Evolutionary conservation across 2,797 vertebrate genomes (phyloP), one percentile per base, ranked within the genome.

Genomic region (Peromyscus attwateri): DNA sequence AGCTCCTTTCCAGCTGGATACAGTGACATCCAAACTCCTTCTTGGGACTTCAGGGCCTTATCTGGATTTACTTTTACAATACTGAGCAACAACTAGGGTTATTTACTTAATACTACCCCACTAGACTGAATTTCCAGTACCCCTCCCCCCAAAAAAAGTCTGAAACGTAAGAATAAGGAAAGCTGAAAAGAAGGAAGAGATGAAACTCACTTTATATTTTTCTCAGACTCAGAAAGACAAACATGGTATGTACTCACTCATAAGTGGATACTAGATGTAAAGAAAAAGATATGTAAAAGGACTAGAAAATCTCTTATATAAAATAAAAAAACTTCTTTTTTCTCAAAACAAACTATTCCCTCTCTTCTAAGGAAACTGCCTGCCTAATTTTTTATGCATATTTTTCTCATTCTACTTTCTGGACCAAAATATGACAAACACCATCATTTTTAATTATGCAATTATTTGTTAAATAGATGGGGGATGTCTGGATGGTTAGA

Each of bases 381-480:
- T 80, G 16, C 27, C 46, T 79, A 43, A 40, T 46, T 80, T 87
- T 76, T 90, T 57, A 81, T 27, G 23, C 5, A 80, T 60, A 46
- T 76, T 68, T 70, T 87, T 62, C 77, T 85, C 75, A 9, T 52
- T 16, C 11, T 79, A 37, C 66, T 82, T 95, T 93, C 71, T 92
- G 21, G 4, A 49, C 55, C 25, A 89, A 96, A 92, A 75, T 79
- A 40, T 11, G 34, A 77, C 40, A 82, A 13, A 31, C 60, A 70
- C 49, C 4, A 10, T 76, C 37, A 87, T 92, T 60, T 57, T 75
- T 87, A 46, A 52, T 55, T 62, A 34, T 13, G 73, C 87, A 94
- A 92, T 57, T 76, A 94, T 57, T 83, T 95, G 40, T 52, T 95
- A 68, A 73, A 57, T 87, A 88, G 57, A 92, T 57, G 40, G 34